phyloP scores from a whole-genome alignment of 2,113 vertebrate genomes.

The Centrocercus urophasianus region DNA sequence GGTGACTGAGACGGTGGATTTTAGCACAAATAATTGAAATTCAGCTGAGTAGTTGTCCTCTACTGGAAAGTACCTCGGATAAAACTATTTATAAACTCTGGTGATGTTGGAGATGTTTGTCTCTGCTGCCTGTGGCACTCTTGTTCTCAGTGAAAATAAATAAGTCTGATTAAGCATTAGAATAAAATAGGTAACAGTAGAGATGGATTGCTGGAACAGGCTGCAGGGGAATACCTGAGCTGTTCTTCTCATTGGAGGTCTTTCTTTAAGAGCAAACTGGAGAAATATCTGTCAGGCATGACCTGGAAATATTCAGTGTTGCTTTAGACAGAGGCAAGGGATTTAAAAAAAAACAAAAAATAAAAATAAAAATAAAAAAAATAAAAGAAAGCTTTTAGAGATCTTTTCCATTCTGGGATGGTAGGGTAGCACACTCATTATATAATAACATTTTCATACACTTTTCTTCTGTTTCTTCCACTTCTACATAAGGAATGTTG shows the following conservation, averaged over 20 bases:
- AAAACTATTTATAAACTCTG: not conserved
- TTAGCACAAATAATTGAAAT: not conserved
- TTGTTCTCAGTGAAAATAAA: not conserved
- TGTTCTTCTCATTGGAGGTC: not conserved
- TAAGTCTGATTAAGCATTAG: constrained; percentile 2
- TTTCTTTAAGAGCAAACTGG: not conserved
- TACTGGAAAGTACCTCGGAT: not conserved
- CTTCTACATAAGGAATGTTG: not conserved
- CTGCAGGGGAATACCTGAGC: not conserved
- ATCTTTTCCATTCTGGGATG: not conserved
- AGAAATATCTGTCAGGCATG: not conserved
- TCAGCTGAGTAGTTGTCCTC: not conserved
- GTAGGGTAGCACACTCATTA: not conserved
- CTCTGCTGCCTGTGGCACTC: not conserved
- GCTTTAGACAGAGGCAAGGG: not conserved
- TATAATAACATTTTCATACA: not conserved
- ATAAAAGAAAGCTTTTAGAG: not conserved
- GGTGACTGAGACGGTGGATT: not conserved
- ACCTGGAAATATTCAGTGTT: not conserved
- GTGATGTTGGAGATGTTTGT: not conserved
- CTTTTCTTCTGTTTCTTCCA: not conserved
- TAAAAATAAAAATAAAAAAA: not conserved
- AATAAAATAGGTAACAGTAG: not conserved
- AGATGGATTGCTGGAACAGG: not conserved
- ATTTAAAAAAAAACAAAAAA: not conserved